Evolutionary conservation across 2,888 invertebrate species (phyloP).

Genomic region (Petrolisthes manimaculis): DNA sequence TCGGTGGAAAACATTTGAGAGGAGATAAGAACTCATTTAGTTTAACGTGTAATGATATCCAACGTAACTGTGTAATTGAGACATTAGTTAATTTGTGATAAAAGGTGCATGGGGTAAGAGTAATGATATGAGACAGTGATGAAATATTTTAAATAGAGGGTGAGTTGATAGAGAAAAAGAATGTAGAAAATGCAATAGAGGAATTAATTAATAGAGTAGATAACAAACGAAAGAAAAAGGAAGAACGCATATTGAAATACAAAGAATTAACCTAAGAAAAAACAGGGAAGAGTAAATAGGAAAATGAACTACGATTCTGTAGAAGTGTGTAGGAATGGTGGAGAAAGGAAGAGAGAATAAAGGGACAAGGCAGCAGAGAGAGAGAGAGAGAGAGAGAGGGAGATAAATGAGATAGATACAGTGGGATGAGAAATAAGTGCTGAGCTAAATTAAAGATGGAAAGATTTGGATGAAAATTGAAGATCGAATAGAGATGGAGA

Average conservation of each 20-base stretch:
- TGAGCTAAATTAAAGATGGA: not conserved
- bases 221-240: not conserved
- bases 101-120: conserved; percentile 4
- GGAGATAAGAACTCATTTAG: no score
- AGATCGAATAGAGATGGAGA: not conserved
- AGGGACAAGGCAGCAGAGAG: not conserved
- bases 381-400: not conserved
- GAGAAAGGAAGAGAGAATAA: conserved; percentile 2
- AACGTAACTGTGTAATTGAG: no score
- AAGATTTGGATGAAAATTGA: not conserved
- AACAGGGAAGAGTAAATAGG: conserved; percentile 9
- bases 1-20: no score
- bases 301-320: not conserved
- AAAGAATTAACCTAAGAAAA: not conserved
- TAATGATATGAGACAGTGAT: conserved; percentile 12
- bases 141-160: not conserved
- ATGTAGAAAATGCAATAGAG: not conserved
- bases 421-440: not conserved
- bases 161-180: not conserved
- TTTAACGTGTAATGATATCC: no score
- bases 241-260: not conserved
- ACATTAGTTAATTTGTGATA: not conserved
- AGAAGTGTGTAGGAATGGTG: not conserved
- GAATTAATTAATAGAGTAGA: not conserved
- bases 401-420: conserved; percentile 5